phyloP scores from a whole-genome alignment of 2,888 invertebrate species.

The Brassicogethes aeneus region DNA sequence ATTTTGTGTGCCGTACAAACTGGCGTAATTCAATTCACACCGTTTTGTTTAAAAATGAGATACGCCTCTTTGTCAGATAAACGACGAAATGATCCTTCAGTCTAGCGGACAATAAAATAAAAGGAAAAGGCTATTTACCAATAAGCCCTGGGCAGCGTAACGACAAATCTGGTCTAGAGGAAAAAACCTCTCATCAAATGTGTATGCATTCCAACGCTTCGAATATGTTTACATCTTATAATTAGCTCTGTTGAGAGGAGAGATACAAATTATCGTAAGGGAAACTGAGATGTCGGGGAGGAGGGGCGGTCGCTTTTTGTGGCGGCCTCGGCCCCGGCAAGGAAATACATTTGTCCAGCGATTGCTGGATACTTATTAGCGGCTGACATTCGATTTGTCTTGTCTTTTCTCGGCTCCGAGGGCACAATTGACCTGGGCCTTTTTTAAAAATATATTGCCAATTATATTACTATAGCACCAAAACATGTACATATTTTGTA shows the following conservation, averaged over 20 bases:
- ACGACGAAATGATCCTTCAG: neutral
- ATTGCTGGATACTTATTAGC: slow-evolving; percentile 46
- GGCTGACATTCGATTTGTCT: slow-evolving; percentile 48
- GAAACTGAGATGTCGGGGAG: neutral
- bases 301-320: slow-evolving; percentile 40
- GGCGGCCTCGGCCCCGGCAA: slow-evolving; percentile 37
- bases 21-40: too few relatives aligned
- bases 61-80: too few relatives aligned
- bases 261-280: slow-evolving; percentile 39
- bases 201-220: slow-evolving; percentile 25
- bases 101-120: neutral
- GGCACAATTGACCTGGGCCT: too few relatives aligned
- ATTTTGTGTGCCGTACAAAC: too few relatives aligned
- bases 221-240: slow-evolving; percentile 33
- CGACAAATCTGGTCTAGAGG: slow-evolving; percentile 12
- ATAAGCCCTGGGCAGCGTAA: neutral
- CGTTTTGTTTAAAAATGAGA: too few relatives aligned
- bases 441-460: too few relatives aligned
- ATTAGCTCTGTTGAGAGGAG: slow-evolving; percentile 32
- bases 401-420: too few relatives aligned
- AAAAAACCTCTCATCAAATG: slow-evolving; percentile 31
- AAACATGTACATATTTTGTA: too few relatives aligned
- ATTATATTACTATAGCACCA: too few relatives aligned
- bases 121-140: neutral
- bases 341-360: slow-evolving; percentile 43